Conservation (phyloP, 2,888 invertebrate species). For the Iphiclides podalirius region DNA sequence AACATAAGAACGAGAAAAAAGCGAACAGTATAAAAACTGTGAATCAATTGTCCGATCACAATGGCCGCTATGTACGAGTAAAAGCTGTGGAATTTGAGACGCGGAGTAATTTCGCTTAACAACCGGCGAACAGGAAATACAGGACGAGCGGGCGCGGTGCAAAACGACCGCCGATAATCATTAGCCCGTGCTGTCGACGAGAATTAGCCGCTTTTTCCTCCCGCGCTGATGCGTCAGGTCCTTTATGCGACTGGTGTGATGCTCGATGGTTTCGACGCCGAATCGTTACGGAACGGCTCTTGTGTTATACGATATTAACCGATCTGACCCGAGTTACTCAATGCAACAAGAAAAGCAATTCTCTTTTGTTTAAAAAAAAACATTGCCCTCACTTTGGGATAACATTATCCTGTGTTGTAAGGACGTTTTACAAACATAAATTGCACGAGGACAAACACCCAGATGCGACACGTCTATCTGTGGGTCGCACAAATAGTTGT, state of each 20-base stretch:
- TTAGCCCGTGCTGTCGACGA: slow-evolving; percentile 45
- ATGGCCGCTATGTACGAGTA: slow-evolving; percentile 41
- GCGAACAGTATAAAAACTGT: slow-evolving; percentile 59
- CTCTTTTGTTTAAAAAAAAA: too few species aligned
- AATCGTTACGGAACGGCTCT: slow-evolving; percentile 1
- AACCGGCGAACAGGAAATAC: slow-evolving; percentile 67
- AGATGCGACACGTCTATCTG: too few species aligned
- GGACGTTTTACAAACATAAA: too few species aligned
- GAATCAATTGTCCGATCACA: slow-evolving; percentile 59
- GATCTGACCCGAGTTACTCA: too few species aligned
- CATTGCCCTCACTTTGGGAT: too few species aligned
- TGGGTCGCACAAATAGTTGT: too few species aligned
- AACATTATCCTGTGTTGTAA: too few species aligned
- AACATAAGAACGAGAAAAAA: slow-evolving; percentile 37
- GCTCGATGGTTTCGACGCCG: slow-evolving; percentile 7
- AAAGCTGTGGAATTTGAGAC: slow-evolving; percentile 54
- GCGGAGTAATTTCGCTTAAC: slow-evolving; percentile 60
- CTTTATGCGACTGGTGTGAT: slow-evolving; percentile 33
- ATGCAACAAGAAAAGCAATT: too few species aligned
- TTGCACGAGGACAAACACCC: too few species aligned
- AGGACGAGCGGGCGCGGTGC: slow-evolving; percentile 49
- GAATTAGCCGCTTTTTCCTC: slow-evolving; percentile 48
- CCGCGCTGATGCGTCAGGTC: slow-evolving; percentile 29
- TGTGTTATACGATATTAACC: too few species aligned
- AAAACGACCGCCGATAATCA: slow-evolving; percentile 45